Evolutionary conservation across 1,140 invertebrate genomes (phyloP).

Genomic region (Adoxophyes honmai): DNA sequence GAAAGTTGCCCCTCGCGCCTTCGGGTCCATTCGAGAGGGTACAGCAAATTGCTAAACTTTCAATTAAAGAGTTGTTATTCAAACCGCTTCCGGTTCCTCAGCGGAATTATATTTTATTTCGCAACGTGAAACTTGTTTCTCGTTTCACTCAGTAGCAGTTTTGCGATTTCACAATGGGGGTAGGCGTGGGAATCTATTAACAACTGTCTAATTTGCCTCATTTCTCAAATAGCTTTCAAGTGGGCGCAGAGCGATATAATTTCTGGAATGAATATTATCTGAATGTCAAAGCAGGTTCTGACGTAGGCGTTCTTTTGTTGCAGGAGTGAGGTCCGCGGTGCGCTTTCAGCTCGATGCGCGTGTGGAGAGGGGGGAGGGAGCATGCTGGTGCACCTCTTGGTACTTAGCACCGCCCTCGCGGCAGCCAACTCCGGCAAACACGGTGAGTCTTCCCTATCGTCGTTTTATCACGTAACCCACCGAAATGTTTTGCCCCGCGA

Average conservation of each 20-base stretch:
- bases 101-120: conserved; percentile 70
- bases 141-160: conserved; percentile 42
- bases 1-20: conserved; percentile 60
- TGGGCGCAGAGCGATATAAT: background rate
- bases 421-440: conserved; percentile 64
- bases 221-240: conserved; percentile 17
- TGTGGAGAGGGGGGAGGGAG: conserved; percentile 41
- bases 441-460: conserved; percentile 37
- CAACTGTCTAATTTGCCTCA: conserved; percentile 29
- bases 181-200: conserved; percentile 33
- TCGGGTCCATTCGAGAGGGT: conserved; percentile 68
- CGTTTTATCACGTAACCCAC: conserved; percentile 5
- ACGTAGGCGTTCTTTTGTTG: conserved; percentile 30
- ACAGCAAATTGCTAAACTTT: conserved; percentile 76
- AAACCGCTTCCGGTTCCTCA: conserved; percentile 64
- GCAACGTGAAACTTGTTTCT: conserved; percentile 57
- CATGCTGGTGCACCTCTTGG: conserved; percentile 66
- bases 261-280: background rate
- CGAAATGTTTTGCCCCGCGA: background rate
- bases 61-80: conserved; percentile 77
- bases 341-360: conserved; percentile 56
- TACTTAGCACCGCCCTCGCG: conserved; percentile 68
- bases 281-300: background rate
- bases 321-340: conserved; percentile 34
- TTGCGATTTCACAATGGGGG: conserved; percentile 31